Conservation (phyloP, 2,888 invertebrate genomes). For the Andrena chrysosceles region DNA sequence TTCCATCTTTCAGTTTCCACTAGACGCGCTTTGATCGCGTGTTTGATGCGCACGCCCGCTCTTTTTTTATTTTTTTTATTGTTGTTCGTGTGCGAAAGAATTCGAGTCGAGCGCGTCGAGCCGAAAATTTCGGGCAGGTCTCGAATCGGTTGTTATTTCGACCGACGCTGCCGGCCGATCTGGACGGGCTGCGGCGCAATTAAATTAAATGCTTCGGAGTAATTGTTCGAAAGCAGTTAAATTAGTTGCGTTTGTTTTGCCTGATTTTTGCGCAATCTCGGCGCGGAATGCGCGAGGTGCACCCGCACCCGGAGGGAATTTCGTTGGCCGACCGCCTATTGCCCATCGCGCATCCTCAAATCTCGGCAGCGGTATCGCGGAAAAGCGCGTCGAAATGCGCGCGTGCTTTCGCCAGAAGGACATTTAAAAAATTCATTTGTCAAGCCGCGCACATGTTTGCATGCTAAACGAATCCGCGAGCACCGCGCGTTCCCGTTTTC, state of each 20-base stretch:
- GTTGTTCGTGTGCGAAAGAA: slow-evolving; percentile 69
- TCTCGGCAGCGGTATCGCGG: slow-evolving; percentile 55
- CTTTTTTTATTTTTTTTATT: not conserved
- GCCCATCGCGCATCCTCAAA: slow-evolving; percentile 62
- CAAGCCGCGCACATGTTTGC: slow-evolving; percentile 20
- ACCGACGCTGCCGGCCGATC: slow-evolving; percentile 65
- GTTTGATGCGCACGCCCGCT: too few species aligned
- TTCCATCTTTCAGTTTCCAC: slow-evolving; percentile 28
- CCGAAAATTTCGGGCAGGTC: slow-evolving; percentile 72
- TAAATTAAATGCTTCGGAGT: slow-evolving; percentile 83
- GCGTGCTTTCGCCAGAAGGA: slow-evolving; percentile 57
- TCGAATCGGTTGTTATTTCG: slow-evolving; percentile 71
- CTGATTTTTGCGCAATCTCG: slow-evolving; percentile 81
- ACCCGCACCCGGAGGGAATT: slow-evolving; percentile 65
- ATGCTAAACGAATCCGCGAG: slow-evolving; percentile 40
- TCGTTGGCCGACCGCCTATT: slow-evolving; percentile 64
- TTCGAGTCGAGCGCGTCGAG: slow-evolving; percentile 67
- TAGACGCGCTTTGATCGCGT: slow-evolving; percentile 16
- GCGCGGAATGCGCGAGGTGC: slow-evolving; percentile 73
- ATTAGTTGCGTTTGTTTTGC: slow-evolving; percentile 82
- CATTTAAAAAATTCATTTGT: slow-evolving; percentile 70
- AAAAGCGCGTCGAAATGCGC: slow-evolving; percentile 53
- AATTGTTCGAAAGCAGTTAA: slow-evolving; percentile 83
- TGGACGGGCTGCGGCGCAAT: slow-evolving; percentile 76
- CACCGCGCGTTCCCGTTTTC: slow-evolving; percentile 10